Evolutionary conservation across 1,140 invertebrate species (phyloP).

Genomic region (Popillia japonica): DNA sequence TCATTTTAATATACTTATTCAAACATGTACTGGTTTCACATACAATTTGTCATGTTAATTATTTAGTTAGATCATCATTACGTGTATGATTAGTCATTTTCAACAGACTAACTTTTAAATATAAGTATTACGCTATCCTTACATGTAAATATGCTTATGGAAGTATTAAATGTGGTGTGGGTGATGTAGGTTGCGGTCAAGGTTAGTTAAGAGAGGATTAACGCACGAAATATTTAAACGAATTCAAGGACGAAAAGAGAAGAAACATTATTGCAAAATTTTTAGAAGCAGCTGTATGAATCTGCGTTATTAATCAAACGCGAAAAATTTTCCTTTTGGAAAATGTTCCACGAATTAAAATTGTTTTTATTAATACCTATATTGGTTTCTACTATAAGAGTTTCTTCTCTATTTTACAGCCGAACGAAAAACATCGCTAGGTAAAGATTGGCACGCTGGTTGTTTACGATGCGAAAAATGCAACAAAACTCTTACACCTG

Average conservation of each 20-base stretch:
- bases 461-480: slow-evolving; percentile 82
- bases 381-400: no score
- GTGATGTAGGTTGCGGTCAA: slow-evolving; percentile 7
- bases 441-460: slow-evolving; percentile 81
- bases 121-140: slow-evolving; percentile 16
- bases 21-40: no score
- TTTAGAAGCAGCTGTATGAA: neutral
- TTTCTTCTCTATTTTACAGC: slow-evolving; percentile 69
- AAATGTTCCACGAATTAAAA: no score
- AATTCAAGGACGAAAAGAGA: no score
- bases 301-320: no score
- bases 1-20: no score
- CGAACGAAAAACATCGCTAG: slow-evolving; percentile 79
- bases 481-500: slow-evolving; percentile 78
- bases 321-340: no score
- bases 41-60: neutral
- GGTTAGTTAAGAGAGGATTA: neutral
- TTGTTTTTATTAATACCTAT: no score
- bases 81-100: slow-evolving; percentile 18
- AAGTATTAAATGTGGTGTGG: neutral
- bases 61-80: slow-evolving; percentile 26
- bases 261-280: no score
- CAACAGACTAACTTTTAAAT: slow-evolving; percentile 17
- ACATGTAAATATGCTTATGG: neutral
- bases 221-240: no score